Evolutionary conservation across 2,113 vertebrate genomes (phyloP).

Genomic region (Megaptera novaeangliae): DNA sequence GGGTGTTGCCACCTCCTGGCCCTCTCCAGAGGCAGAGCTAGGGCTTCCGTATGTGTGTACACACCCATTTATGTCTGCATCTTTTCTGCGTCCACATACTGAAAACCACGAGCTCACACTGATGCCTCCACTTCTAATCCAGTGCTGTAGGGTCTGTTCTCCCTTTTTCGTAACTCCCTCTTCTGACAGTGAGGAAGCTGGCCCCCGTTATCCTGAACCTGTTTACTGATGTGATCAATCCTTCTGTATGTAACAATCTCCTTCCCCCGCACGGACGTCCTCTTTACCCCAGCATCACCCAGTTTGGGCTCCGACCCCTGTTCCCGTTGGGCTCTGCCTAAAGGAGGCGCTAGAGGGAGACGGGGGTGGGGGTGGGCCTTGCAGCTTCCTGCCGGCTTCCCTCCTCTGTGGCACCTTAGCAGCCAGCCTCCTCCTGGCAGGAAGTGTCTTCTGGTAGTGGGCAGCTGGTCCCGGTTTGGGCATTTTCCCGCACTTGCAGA

Average conservation of each 20-base stretch:
- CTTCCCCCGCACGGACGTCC: neutral
- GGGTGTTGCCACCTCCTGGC: neutral
- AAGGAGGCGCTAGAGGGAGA: neutral
- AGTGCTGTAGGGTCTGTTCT: rapidly evolving
- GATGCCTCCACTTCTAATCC: too few relatives aligned
- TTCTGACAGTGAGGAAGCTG: neutral
- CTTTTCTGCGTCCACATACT: rapidly evolving
- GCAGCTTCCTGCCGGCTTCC: neutral
- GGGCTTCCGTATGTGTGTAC: rapidly evolving
- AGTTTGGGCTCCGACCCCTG: neutral
- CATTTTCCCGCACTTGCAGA: rapidly evolving
- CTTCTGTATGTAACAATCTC: rapidly evolving
- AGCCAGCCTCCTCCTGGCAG: neutral
- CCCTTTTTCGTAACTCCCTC: rapidly evolving
- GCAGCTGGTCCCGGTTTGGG: rapidly evolving
- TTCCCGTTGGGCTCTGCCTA: neutral
- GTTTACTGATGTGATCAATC: rapidly evolving
- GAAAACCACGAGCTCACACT: neutral
- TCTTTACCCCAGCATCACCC: neutral
- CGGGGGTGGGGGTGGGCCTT: too few relatives aligned
- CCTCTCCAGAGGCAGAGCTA: rapidly evolving
- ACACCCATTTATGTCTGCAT: neutral
- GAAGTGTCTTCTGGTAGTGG: rapidly evolving
- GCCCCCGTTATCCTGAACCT: rapidly evolving
- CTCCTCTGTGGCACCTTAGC: neutral